Evolutionary conservation across 2,797 vertebrate species (phyloP), one percentile per base, ranked within the genome.

Genomic region (Hirundo rustica): DNA sequence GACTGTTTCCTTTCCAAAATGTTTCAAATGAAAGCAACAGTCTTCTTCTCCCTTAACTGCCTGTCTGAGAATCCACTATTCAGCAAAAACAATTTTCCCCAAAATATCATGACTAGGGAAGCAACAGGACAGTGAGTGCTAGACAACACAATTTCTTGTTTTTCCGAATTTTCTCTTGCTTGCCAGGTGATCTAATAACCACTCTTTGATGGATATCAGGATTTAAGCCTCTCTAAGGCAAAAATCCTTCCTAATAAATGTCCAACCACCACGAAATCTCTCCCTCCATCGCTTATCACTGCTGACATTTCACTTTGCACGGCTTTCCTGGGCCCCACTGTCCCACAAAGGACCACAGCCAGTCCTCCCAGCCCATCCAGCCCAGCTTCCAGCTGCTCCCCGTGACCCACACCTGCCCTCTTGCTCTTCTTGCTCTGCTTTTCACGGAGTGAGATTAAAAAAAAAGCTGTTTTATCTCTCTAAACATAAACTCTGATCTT

Each of bases 1-100:
- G 77, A 92, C 67, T 25, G 16, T 55, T 89, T 90, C 88, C 38
- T 93, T 93, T 67, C 84, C 58, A 79, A 76, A 34, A 71, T 23
- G 67, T 66, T 93, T 77, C 51, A 72, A 71, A 9, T 42, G 67
- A 88, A 38, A 81, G 36, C 62, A 83, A 74, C 1, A 9, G 16
- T 62, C 45, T 26, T 40, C 30, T 72, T 55, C 32, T 77, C 55
- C 57, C 74, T 85, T 32, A 78, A 30, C 78, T 65, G 80, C 62
- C 47, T 57, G 45, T 67, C 55, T 30, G 38, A 0, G 29, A 92
- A 47, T 21, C 47, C 48, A 30, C 38, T 50, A 10, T 17, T 76
- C 74, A 85, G 61, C 60, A 92, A 79, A 68, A 45, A 64, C 29
- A 79, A 22, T 0, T 20, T 10, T 7, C 32, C 70, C 36, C 2